These are phyloP conservation scores for Noctuana brunneofusca DNA, from an alignment of 2,888 invertebrate genomes.

Conservation along the genomic window DNA sequence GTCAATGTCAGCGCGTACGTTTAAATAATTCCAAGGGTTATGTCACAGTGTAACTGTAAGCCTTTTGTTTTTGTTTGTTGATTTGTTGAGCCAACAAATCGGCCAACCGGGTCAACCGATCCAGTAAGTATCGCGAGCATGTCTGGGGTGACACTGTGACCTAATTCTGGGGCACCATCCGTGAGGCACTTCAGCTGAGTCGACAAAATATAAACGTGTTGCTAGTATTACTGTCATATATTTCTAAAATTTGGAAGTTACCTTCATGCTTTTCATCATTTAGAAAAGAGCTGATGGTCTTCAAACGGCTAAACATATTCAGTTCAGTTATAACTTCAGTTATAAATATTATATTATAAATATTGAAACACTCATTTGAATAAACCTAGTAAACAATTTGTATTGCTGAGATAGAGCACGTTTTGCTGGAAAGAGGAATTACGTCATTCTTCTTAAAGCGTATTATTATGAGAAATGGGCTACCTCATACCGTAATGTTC, in stretches of 20 bases:
- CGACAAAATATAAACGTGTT: constrained; percentile 20
- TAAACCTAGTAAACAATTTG: constrained; percentile 5
- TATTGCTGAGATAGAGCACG: constrained; percentile 6
- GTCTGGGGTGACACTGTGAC: constrained; percentile 66
- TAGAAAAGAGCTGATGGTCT: no score
- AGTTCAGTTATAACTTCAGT: no score
- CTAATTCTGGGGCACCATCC: constrained; percentile 63
- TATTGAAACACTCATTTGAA: not conserved
- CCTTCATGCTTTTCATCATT: no score
- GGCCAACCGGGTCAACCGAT: constrained; percentile 54
- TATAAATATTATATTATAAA: no score
- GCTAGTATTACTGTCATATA: constrained; percentile 14
- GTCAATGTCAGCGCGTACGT: constrained; percentile 9
- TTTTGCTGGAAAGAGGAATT: constrained; percentile 8
- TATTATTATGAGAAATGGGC: constrained; percentile 27
- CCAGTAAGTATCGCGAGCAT: constrained; percentile 46
- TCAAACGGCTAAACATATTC: no score
- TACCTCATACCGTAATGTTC: constrained; percentile 17
- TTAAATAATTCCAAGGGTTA: constrained; percentile 4
- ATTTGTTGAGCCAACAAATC: constrained; percentile 46
- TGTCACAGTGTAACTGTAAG: not conserved
- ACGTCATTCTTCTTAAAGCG: constrained; percentile 20
- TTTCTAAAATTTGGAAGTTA: no score
- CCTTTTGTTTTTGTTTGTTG: constrained; percentile 1
- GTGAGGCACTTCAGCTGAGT: constrained; percentile 40